These are phyloP conservation scores for Numenius phaeopus DNA, from an alignment of 2,797 vertebrate species.

Conservation along the genomic window DNA sequence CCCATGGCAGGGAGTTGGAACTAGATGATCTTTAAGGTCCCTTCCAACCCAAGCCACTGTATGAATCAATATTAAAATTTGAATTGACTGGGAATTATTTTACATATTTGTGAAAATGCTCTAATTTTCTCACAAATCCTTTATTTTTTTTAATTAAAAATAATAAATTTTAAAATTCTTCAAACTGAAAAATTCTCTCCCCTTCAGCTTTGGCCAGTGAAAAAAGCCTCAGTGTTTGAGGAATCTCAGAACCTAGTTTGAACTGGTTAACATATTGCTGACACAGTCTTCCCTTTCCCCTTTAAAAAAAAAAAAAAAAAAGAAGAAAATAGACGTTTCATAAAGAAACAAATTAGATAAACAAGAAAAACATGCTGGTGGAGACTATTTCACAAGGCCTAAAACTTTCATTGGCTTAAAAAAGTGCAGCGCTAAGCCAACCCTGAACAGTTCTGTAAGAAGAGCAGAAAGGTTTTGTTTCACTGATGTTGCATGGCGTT, in stretches of 20 bases:
- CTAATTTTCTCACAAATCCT: not conserved
- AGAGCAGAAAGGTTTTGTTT: not conserved
- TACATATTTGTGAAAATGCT: not conserved
- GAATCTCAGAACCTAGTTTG: not conserved
- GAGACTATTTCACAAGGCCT: not conserved
- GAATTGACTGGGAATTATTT: not conserved
- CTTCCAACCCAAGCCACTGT: not conserved
- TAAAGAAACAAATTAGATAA: not conserved
- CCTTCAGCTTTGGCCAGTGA: accelerated
- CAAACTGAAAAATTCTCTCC: not conserved
- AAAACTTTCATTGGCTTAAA: not conserved
- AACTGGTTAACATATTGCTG: not conserved
- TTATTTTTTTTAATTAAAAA: not conserved
- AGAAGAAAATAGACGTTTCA: not conserved
- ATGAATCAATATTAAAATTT: not conserved
- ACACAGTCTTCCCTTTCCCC: not conserved
- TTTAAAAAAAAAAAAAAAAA: not conserved
- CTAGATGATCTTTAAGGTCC: not conserved
- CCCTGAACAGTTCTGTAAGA: not conserved
- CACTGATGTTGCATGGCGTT: not conserved
- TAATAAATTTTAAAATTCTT: not conserved
- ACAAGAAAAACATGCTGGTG: not conserved
- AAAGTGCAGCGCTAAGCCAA: not conserved
- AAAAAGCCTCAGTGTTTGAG: not conserved
- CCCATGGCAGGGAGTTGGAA: not conserved